phyloP scores from a whole-genome alignment of 2,797 vertebrate species.

The Hipposideros larvatus region DNA sequence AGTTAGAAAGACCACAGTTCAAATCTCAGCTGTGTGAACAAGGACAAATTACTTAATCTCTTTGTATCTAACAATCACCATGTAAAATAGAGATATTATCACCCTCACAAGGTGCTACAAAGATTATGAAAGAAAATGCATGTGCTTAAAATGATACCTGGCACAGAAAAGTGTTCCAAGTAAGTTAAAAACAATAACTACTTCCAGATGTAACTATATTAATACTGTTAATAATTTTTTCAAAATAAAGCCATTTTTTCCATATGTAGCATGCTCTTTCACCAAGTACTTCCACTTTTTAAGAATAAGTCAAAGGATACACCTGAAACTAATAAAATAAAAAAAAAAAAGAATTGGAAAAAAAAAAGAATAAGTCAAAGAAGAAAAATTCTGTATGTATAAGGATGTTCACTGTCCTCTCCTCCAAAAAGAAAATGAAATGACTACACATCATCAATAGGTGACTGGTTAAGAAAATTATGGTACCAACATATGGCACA shows the following conservation, averaged over 20 bases:
- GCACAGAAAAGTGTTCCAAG: constrained; percentile 8
- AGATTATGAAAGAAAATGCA: constrained; percentile 37
- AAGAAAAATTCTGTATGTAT: constrained; percentile 27
- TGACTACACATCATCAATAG: not conserved
- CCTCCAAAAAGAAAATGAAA: constrained; percentile 25
- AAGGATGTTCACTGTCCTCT: not conserved
- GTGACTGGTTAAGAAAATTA: constrained; percentile 19
- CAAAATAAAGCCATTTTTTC: constrained; percentile 10
- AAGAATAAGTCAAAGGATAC: constrained; percentile 29
- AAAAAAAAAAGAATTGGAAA: no score
- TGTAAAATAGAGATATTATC: not conserved
- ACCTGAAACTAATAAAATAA: no score
- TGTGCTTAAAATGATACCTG: not conserved
- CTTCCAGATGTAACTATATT: constrained; percentile 11
- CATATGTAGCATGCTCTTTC: not conserved
- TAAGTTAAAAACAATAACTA: constrained; percentile 1
- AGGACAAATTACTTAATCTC: not conserved
- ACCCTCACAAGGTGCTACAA: not conserved
- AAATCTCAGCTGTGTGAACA: constrained; percentile 28
- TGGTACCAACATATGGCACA: not conserved
- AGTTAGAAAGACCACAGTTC: constrained; percentile 2
- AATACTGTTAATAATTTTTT: constrained; percentile 15
- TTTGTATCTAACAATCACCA: constrained; percentile 10
- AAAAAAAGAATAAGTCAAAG: no score
- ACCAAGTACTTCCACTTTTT: not conserved